A percentile compares a stretch with the other conserved stretches of the same genome.
These are phyloP conservation scores for Lonchura striata DNA, from an alignment of 2,113 vertebrate species.

Conservation along the genomic window DNA sequence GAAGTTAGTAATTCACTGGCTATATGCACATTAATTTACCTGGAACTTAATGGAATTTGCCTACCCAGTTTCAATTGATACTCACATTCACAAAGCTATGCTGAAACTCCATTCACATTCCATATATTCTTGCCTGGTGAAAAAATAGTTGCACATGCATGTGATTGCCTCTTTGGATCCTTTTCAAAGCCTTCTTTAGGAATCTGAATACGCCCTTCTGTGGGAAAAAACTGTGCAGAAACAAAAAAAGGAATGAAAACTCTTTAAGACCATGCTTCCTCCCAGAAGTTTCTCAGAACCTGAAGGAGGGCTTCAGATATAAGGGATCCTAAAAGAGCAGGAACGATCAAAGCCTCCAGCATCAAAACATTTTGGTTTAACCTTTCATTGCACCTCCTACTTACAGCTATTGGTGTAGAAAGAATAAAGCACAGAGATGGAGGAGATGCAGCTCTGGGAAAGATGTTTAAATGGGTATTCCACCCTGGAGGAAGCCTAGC, in stretches of 20 bases:
- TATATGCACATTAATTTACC: conserved; percentile 38
- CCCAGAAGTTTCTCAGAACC: conserved; percentile 43
- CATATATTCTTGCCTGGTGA: conserved; percentile 48
- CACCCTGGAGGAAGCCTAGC: neutral
- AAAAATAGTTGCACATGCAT: conserved; percentile 64
- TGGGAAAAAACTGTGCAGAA: conserved; percentile 58
- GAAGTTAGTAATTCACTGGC: conserved; percentile 20
- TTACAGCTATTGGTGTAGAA: neutral
- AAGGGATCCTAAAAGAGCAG: conserved; percentile 5
- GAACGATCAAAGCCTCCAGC: conserved; percentile 16
- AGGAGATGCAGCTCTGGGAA: neutral
- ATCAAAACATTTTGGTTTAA: conserved; percentile 53
- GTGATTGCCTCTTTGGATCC: conserved; percentile 55
- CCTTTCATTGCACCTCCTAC: conserved; percentile 39
- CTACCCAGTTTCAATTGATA: conserved; percentile 7
- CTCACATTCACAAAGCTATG: neutral
- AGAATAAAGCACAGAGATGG: neutral
- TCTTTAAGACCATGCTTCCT: neutral
- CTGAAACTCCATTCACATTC: conserved; percentile 47
- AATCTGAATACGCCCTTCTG: conserved; percentile 60
- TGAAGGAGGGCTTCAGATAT: conserved; percentile 15
- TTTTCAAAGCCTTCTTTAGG: conserved; percentile 60
- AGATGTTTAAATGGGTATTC: neutral
- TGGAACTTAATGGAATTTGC: conserved; percentile 38
- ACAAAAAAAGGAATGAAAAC: conserved; percentile 31